Evolutionary conservation across 1,140 invertebrate species (phyloP), one percentile per base, ranked within the genome.

Genomic region (Limonius californicus): DNA sequence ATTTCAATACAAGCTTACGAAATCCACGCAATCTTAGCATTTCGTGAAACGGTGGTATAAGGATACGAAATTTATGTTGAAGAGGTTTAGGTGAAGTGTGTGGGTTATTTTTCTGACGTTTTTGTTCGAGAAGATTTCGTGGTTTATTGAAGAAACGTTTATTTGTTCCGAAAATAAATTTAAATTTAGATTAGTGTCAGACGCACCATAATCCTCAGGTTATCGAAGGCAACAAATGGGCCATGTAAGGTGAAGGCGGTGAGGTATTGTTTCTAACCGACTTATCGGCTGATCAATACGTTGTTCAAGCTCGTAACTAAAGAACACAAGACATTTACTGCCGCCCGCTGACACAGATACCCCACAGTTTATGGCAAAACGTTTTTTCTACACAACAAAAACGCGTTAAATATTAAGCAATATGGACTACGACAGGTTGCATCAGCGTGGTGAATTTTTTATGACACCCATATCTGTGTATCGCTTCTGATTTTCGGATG

Each of bases 301-400:
- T 39, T 39, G 35, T 39, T 14, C 8, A 39, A 39, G 35, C 35
- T 39, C 35, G 35, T 39, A 39, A 39, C 35, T 39, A 39, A 39
- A 39, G 35, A 39, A 9, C n/a, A 39, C n/a, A 39, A 39, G 35
- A 39, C 35, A 39, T 39, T 39, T 39, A 39, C 35, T 39, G 35
- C 35, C n/a, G 35, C 35, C 35, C 35, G 35, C n/a, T 39, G 35
- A 39, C 35, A 39, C n/a, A 39, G 35, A 39, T 39, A 39, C n/a
- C n/a, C 35, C n/a, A 39, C 35, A 12, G 8, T 39, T 39, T 39
- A 39, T 39, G 35, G 35, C 7, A n/a, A 39, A 39, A 14, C 35
- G 8, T 39, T 14, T 14, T 14, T 39, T 39, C n/a, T 39, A 39
- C 35, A 39, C 35, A 14, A 39, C 35, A 39, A 39, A 39, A 39